Evolutionary conservation across 2,797 vertebrate genomes (phyloP).

Genomic region (Geotrypetes seraphini): DNA sequence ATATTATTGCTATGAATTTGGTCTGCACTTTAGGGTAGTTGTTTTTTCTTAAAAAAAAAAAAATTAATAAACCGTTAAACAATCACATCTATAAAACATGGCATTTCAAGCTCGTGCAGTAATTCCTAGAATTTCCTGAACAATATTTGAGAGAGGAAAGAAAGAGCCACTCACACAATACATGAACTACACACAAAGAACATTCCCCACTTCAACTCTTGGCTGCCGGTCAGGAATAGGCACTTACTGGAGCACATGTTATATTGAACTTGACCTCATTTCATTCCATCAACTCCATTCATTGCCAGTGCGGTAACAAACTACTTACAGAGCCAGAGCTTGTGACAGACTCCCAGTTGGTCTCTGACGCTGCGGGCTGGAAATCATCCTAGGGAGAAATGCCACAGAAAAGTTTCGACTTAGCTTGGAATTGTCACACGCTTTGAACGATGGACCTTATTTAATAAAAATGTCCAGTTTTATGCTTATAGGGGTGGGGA

Average conservation of each 20-base stretch:
- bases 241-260: neutral
- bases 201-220: neutral
- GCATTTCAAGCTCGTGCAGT: neutral
- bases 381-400: constrained; percentile 61
- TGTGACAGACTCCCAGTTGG: constrained; percentile 82
- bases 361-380: constrained; percentile 62
- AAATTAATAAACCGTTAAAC: too few species aligned
- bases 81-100: too few species aligned
- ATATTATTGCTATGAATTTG: too few species aligned
- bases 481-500: too few species aligned
- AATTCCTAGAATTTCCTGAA: neutral
- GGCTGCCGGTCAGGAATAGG: neutral
- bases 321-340: constrained; percentile 71
- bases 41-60: too few species aligned
- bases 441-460: neutral
- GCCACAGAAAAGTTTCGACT: constrained; percentile 3
- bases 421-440: too few species aligned
- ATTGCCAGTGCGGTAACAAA: constrained; percentile 13
- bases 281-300: neutral
- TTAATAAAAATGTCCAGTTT: too few species aligned
- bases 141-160: neutral
- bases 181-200: neutral
- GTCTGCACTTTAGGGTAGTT: too few species aligned
- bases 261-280: constrained; percentile 3
- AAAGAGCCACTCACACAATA: neutral